Evolutionary conservation across 2,113 vertebrate genomes (phyloP).

Genomic region (Poeciliopsis occidentalis): DNA sequence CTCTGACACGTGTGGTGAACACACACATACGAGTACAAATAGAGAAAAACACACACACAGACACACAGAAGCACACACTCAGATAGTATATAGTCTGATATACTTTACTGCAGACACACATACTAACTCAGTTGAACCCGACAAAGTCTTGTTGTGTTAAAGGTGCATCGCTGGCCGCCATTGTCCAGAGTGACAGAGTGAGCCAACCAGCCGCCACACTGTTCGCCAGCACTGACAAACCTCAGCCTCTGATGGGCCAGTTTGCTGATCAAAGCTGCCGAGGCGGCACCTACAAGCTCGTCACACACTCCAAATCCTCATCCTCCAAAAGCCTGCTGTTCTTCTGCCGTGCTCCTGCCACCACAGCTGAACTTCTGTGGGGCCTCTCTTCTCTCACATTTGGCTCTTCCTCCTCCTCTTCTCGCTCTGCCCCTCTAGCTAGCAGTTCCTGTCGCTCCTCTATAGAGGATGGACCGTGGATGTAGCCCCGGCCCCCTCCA

Average conservation of each 20-base stretch:
- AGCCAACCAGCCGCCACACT: slow-evolving; percentile 58
- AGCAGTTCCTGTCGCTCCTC: slow-evolving; percentile 84
- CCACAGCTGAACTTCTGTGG: slow-evolving; percentile 50
- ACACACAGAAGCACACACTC: slow-evolving; percentile 59
- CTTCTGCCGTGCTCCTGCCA: slow-evolving; percentile 65
- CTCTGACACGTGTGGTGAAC: slow-evolving; percentile 75
- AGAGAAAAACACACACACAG: slow-evolving; percentile 64
- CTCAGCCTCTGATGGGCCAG: slow-evolving; percentile 64
- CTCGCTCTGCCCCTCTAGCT: slow-evolving; percentile 48
- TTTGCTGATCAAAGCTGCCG: slow-evolving; percentile 35
- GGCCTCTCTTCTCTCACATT: slow-evolving; percentile 62
- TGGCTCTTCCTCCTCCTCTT: slow-evolving; percentile 64
- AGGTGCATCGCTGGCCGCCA: slow-evolving; percentile 75
- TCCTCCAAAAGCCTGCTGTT: slow-evolving; percentile 88
- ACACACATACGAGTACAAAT: slow-evolving; percentile 58
- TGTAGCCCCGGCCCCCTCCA: slow-evolving; percentile 62
- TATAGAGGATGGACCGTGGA: slow-evolving; percentile 80
- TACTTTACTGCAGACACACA: slow-evolving; percentile 74
- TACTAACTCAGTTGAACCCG: slow-evolving; percentile 68
- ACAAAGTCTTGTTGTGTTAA: slow-evolving; percentile 66
- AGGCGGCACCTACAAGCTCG: slow-evolving; percentile 90
- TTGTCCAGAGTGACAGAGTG: slow-evolving; percentile 67
- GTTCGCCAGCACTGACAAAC: slow-evolving; percentile 57
- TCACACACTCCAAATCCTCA: slow-evolving; percentile 92
- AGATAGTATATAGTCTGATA: slow-evolving; percentile 64